phyloP scores from a whole-genome alignment of 2,797 vertebrate genomes.

The Notolepis coatsorum region DNA sequence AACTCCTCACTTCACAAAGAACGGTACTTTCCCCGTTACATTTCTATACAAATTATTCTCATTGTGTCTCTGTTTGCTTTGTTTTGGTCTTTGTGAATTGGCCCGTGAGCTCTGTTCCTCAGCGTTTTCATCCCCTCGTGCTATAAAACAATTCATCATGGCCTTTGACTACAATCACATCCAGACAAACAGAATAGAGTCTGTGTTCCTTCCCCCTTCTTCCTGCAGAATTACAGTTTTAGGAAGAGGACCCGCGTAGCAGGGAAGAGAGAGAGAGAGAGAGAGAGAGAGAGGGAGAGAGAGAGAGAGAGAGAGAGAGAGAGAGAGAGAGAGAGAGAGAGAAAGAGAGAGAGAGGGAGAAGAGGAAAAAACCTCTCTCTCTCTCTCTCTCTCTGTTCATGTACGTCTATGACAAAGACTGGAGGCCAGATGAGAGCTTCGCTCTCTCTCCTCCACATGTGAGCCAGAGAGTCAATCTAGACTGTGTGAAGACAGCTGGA shows the following conservation, averaged over 20 bases:
- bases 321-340: not conserved
- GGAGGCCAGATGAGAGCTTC: slow-evolving; percentile 66
- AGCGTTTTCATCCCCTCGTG: slow-evolving; percentile 41
- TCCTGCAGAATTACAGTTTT: slow-evolving; percentile 53
- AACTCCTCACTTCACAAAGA: too few species aligned
- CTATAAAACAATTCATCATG: slow-evolving; percentile 52
- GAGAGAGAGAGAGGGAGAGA: not conserved
- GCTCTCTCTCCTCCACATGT: slow-evolving; percentile 78
- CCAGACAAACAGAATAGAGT: slow-evolving; percentile 54
- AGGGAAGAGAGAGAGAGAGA: slow-evolving; percentile 33
- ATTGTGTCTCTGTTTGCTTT: slow-evolving; percentile 30
- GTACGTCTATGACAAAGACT: slow-evolving; percentile 60
- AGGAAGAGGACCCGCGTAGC: slow-evolving; percentile 37
- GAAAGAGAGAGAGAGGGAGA: slow-evolving; percentile 1
- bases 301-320: slow-evolving; percentile 21
- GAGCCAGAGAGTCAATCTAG: slow-evolving; percentile 58
- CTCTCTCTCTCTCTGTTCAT: slow-evolving; percentile 25
- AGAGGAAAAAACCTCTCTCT: slow-evolving; percentile 28
- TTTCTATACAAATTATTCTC: slow-evolving; percentile 30
- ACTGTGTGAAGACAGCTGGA: slow-evolving; percentile 79
- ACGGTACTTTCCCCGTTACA: slow-evolving; percentile 9
- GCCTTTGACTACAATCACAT: slow-evolving; percentile 57
- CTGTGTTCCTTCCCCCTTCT: slow-evolving; percentile 35
- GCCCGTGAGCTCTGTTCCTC: slow-evolving; percentile 23
- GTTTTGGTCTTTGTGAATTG: slow-evolving; percentile 14